Evolutionary conservation across 2,888 invertebrate genomes (phyloP).

Genomic region (Anagyrus pseudococci): DNA sequence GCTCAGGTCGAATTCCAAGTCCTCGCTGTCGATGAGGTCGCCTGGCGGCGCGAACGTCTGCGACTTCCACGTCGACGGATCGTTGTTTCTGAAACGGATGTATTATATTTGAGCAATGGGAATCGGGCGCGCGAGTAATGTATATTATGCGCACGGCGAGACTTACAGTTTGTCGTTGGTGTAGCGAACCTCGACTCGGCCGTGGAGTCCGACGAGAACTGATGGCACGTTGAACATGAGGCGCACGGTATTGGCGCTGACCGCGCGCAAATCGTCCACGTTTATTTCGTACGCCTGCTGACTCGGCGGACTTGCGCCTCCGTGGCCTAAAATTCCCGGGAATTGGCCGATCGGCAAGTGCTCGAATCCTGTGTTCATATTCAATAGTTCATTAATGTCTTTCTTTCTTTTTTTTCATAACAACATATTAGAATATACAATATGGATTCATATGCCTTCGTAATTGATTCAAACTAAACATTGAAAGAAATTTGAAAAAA

Average conservation of each 20-base stretch:
- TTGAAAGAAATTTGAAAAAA: no score
- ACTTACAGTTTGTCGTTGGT: slow-evolving; percentile 77
- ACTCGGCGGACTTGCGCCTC: slow-evolving; percentile 42
- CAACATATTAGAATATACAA: no score
- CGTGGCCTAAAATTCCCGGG: slow-evolving; percentile 39
- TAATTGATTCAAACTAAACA: no score
- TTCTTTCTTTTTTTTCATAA: no score
- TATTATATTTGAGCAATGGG: no score
- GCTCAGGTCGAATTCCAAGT: slow-evolving; percentile 83
- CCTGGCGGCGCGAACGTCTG: slow-evolving; percentile 88
- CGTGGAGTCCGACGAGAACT: slow-evolving; percentile 83
- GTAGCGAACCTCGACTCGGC: slow-evolving; percentile 86
- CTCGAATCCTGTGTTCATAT: slow-evolving; percentile 52
- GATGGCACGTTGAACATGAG: slow-evolving; percentile 84
- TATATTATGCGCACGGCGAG: slow-evolving; percentile 6
- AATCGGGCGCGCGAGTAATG: no score
- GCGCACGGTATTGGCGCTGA: slow-evolving; percentile 80
- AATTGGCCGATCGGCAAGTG: slow-evolving; percentile 51
- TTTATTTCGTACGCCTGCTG: slow-evolving; percentile 62
- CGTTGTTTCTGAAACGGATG: slow-evolving; percentile 72
- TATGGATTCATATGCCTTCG: no score
- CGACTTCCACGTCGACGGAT: slow-evolving; percentile 78
- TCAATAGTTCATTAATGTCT: no score
- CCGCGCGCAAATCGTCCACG: slow-evolving; percentile 72
- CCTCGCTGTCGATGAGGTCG: slow-evolving; percentile 83